Conservation (phyloP, 37 sponge, comb jelly and placozoan species). For the Ephydatia muelleri region DNA sequence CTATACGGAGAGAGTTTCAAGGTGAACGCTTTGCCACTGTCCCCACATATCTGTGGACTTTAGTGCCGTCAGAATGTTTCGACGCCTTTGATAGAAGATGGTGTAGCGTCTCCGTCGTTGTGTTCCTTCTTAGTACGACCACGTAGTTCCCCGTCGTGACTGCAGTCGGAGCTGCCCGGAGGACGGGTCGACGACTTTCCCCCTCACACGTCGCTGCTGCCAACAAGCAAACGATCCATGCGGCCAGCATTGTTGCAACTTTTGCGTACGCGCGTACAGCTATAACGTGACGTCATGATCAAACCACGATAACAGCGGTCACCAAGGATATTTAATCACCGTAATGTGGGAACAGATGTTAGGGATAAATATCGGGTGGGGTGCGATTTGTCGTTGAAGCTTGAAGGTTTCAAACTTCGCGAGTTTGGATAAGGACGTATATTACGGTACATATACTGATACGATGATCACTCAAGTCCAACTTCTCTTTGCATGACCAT, state of each 20-base stretch:
- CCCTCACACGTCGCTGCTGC: not conserved
- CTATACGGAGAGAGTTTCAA: conserved; percentile 29
- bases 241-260: not conserved
- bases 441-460: too few relatives aligned
- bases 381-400: too few relatives aligned
- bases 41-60: conserved; percentile 30
- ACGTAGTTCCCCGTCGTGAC: conserved; percentile 58
- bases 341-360: too few relatives aligned
- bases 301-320: too few relatives aligned
- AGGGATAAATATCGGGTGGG: too few relatives aligned
- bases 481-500: too few relatives aligned
- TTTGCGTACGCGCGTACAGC: not conserved
- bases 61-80: conserved; percentile 1
- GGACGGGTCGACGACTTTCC: conserved; percentile 43
- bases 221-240: not conserved
- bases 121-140: conserved; percentile 40
- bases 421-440: too few relatives aligned
- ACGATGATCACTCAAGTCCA: too few relatives aligned
- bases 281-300: not conserved
- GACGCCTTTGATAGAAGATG: not conserved
- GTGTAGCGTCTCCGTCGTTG: conserved; percentile 4
- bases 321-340: too few relatives aligned
- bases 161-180: conserved; percentile 26
- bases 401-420: too few relatives aligned
- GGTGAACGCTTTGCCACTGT: conserved; percentile 49